A percentile compares a stretch with the other conserved stretches of the same genome.
These are phyloP conservation scores for Drosophila serrata DNA, from an alignment of 1,140 invertebrate genomes.

Conservation along the genomic window DNA sequence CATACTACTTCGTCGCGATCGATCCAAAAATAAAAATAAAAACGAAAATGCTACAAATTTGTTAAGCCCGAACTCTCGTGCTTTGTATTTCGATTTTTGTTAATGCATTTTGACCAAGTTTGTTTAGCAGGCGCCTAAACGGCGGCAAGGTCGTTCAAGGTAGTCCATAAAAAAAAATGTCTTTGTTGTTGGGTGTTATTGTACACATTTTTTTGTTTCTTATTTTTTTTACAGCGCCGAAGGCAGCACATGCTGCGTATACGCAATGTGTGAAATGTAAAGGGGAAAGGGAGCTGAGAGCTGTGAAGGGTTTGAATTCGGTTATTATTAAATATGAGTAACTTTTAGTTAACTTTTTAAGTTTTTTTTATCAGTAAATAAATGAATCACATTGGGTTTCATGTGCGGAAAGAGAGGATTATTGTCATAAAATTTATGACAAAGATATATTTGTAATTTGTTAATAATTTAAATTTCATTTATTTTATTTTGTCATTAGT, in stretches of 20 bases:
- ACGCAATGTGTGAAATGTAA: slow-evolving; percentile 57
- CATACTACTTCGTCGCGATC: neutral
- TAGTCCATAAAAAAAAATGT: slow-evolving; percentile 71
- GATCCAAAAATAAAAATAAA: slow-evolving; percentile 24
- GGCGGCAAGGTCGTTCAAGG: slow-evolving; percentile 79
- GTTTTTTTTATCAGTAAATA: neutral
- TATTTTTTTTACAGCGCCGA: slow-evolving; percentile 24
- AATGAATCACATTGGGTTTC: neutral
- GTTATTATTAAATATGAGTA: neutral
- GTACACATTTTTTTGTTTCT: neutral
- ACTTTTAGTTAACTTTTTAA: neutral
- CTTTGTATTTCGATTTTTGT: slow-evolving; percentile 43
- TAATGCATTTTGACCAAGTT: slow-evolving; percentile 80
- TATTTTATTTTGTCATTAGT: neutral
- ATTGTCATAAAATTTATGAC: neutral
- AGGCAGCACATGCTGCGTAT: slow-evolving; percentile 73
- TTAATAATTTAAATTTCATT: neutral
- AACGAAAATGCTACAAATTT: slow-evolving; percentile 44
- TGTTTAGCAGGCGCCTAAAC: slow-evolving; percentile 64
- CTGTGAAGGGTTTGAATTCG: slow-evolving; percentile 4
- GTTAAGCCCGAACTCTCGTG: slow-evolving; percentile 52
- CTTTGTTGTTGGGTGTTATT: slow-evolving; percentile 26
- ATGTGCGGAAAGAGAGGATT: neutral
- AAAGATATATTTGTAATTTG: neutral
- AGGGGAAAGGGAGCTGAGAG: neutral